Evolutionary conservation across 2,113 vertebrate species (phyloP).

Genomic region (Coptodon rendalli): DNA sequence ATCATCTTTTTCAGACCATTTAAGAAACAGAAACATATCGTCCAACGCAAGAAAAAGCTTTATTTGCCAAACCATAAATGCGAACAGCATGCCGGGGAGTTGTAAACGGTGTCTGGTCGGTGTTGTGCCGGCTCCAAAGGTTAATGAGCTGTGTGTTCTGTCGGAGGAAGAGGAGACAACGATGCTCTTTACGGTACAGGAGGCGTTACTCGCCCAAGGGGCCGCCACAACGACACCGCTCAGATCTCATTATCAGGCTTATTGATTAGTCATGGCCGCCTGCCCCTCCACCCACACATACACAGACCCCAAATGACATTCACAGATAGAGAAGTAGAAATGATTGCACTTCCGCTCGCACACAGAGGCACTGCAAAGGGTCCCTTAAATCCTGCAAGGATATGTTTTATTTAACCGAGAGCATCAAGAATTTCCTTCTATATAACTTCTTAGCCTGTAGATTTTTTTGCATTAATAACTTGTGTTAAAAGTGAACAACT

Average conservation of each 20-base stretch:
- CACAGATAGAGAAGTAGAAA: neutral
- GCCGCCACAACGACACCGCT: conserved; percentile 53
- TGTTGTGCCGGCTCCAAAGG: conserved; percentile 58
- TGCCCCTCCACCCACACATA: conserved; percentile 32
- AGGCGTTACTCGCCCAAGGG: conserved; percentile 33
- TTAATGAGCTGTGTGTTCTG: conserved; percentile 63
- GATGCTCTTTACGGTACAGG: conserved; percentile 61
- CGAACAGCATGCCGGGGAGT: neutral
- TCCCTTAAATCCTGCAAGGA: neutral
- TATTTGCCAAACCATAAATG: neutral
- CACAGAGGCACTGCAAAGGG: neutral
- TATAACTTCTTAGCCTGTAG: neutral
- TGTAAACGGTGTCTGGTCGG: neutral
- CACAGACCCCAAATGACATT: neutral
- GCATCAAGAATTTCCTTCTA: neutral
- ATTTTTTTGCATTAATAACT: neutral
- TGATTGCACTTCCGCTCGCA: neutral
- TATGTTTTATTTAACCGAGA: neutral
- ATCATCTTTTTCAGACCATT: neutral
- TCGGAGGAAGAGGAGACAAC: conserved; percentile 34
- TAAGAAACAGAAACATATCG: neutral
- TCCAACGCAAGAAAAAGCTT: neutral
- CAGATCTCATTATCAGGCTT: conserved; percentile 75
- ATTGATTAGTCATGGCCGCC: conserved; percentile 70
- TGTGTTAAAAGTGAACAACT: neutral